phyloP scores from a whole-genome alignment of 2,113 vertebrate species.

The Nettapus auritus region DNA sequence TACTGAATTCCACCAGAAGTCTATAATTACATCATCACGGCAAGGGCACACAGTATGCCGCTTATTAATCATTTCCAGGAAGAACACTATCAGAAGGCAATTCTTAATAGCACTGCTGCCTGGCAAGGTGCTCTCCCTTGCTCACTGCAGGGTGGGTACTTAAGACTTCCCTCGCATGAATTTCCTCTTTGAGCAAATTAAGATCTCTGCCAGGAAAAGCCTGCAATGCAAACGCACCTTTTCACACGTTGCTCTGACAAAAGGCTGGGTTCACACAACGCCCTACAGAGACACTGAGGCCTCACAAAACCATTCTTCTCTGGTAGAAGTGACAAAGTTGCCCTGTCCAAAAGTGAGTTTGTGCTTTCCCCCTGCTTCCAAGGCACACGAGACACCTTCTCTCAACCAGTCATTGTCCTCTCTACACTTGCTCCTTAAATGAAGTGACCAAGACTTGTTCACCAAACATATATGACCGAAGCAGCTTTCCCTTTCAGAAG shows the following conservation, averaged over 20 bases:
- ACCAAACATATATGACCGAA: fast-evolving
- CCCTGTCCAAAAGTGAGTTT: neutral
- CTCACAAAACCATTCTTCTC: neutral
- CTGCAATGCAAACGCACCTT: neutral
- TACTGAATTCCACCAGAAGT: neutral
- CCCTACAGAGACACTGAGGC: neutral
- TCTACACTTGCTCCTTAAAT: neutral
- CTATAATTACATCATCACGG: slow-evolving; percentile 32
- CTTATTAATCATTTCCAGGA: slow-evolving; percentile 51
- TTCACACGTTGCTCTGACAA: neutral
- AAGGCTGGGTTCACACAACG: neutral
- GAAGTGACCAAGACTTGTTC: neutral
- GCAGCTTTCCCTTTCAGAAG: neutral
- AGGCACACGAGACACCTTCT: fast-evolving
- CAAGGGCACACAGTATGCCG: neutral
- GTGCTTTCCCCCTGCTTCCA: neutral
- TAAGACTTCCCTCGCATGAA: neutral
- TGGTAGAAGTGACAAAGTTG: neutral
- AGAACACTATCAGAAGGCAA: neutral
- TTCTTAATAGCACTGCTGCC: neutral
- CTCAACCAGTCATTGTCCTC: neutral
- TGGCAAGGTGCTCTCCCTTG: neutral
- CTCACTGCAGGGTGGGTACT: neutral
- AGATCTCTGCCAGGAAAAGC: neutral
- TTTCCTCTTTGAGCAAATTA: neutral